Evolutionary conservation across 2,797 vertebrate species (phyloP).

Genomic region (Varecia variegata): DNA sequence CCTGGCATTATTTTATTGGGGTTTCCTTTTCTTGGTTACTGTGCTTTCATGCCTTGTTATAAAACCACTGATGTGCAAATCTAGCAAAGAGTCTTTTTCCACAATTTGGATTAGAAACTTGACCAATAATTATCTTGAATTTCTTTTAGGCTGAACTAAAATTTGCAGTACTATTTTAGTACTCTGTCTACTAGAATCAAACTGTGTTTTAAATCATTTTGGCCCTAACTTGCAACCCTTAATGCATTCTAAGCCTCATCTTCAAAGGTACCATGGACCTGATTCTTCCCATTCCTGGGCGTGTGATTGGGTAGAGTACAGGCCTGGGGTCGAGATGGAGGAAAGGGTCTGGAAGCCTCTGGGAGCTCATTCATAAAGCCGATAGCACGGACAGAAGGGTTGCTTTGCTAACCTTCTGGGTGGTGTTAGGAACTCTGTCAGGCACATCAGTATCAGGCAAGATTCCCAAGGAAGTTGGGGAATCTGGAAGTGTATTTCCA

Average conservation of each 20-base stretch:
- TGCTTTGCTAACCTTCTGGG: background rate
- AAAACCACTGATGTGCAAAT: background rate
- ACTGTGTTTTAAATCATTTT: background rate
- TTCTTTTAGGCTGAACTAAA: background rate
- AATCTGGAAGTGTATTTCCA: background rate
- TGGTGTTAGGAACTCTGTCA: background rate
- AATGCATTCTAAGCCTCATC: background rate
- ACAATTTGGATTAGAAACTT: background rate
- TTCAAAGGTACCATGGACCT: background rate
- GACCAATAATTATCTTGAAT: background rate
- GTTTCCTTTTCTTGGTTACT: background rate
- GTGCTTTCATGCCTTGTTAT: background rate
- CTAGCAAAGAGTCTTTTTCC: background rate
- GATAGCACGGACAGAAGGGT: background rate
- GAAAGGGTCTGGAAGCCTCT: background rate
- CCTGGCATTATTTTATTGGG: background rate
- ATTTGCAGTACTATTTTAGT: background rate
- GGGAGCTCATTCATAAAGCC: background rate
- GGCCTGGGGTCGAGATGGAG: fast-evolving
- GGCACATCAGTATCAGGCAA: background rate
- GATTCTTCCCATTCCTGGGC: background rate
- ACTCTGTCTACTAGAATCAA: background rate
- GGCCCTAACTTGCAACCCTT: background rate
- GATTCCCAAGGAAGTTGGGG: background rate
- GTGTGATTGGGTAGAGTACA: background rate